phyloP scores from a whole-genome alignment of 2,797 vertebrate genomes.

The Notolepis coatsorum region DNA sequence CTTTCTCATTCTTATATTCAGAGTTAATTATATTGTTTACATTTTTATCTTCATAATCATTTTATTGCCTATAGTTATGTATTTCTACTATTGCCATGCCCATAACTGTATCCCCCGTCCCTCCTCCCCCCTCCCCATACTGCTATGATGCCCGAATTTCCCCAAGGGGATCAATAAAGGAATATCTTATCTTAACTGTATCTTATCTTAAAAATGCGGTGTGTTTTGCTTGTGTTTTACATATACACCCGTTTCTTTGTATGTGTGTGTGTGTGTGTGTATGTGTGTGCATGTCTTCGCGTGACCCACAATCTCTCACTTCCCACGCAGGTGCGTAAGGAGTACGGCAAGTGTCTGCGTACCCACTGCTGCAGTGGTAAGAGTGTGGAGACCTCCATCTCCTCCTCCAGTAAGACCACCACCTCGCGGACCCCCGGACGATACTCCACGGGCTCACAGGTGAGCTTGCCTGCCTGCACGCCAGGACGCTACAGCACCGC shows the following conservation, averaged over 20 bases:
- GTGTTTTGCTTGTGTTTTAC: neutral
- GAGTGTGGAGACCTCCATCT: constrained; percentile 96
- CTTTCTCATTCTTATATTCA: no score
- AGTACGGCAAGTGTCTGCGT: constrained; percentile 96
- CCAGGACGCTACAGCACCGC: constrained; percentile 82
- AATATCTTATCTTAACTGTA: no score
- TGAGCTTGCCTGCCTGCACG: constrained; percentile 85
- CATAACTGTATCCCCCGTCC: no score
- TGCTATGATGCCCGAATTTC: no score
- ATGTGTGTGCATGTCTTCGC: neutral
- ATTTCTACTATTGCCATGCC: no score
- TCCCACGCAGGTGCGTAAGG: constrained; percentile 92
- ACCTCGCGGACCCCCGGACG: constrained; percentile 94
- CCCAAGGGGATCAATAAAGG: no score
- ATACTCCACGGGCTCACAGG: constrained; percentile 98
- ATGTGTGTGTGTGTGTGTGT: neutral
- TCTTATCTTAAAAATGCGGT: neutral
- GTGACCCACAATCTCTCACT: neutral
- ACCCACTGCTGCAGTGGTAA: constrained; percentile 98
- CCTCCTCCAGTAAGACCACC: constrained; percentile 96
- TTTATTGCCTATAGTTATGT: no score
- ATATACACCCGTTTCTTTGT: neutral
- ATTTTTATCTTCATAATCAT: no score
- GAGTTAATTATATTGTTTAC: no score
- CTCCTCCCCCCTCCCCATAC: no score